These are phyloP conservation scores for Chloroceryle aenea DNA, from an alignment of 2,113 vertebrate species.

Conservation along the genomic window DNA sequence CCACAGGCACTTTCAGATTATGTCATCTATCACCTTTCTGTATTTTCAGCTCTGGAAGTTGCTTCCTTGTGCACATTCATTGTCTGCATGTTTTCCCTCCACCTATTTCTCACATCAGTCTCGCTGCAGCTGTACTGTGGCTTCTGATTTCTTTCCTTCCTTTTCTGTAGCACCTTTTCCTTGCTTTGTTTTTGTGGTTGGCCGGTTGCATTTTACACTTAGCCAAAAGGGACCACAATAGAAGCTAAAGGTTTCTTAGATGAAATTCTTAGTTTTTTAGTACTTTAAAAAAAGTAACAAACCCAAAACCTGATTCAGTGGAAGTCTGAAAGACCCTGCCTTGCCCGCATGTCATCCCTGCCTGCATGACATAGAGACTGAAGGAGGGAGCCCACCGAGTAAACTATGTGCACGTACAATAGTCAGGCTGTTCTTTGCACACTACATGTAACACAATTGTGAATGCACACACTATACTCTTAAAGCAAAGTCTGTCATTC, in stretches of 20 bases:
- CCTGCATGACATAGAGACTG: neutral
- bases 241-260: neutral
- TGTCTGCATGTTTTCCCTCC: neutral
- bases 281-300: neutral
- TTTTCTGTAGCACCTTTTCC: constrained; percentile 20
- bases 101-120: neutral
- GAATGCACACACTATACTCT: neutral
- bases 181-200: constrained; percentile 40
- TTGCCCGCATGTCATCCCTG: neutral
- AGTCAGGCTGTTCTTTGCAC: neutral
- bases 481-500: neutral
- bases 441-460: accelerated
- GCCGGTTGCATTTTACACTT: neutral
- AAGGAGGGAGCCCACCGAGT: neutral
- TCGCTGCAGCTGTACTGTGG: neutral
- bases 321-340: neutral
- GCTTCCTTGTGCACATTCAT: neutral
- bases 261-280: neutral
- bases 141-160: constrained; percentile 43
- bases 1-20: neutral
- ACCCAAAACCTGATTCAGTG: neutral
- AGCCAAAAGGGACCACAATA: neutral
- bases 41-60: neutral
- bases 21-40: neutral
- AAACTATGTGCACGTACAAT: accelerated